Conservation (phyloP, 1,140 invertebrate species). For the Saccostrea glomerata region DNA sequence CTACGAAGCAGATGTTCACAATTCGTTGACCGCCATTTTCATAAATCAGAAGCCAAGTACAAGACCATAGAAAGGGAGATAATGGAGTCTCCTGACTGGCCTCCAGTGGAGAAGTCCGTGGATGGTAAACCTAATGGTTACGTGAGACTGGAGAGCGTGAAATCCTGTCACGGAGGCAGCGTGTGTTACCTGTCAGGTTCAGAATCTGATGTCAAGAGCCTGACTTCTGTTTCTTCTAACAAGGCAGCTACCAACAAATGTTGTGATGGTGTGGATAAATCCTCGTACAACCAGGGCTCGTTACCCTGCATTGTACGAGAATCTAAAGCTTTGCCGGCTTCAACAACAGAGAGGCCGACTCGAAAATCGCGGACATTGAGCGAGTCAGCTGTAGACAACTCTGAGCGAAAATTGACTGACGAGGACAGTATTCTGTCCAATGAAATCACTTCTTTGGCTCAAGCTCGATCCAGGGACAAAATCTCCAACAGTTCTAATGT, state of each 20-base stretch:
- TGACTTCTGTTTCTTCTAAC: neutral
- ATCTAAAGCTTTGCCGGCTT: neutral
- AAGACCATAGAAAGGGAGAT: slow-evolving; percentile 68
- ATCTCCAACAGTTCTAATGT: slow-evolving; percentile 7
- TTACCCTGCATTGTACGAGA: neutral
- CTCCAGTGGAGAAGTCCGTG: slow-evolving; percentile 58
- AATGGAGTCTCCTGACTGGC: slow-evolving; percentile 66
- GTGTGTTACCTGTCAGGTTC: neutral
- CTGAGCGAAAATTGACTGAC: neutral
- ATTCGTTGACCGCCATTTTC: slow-evolving; percentile 50
- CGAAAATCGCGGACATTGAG: neutral
- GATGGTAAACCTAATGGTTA: slow-evolving; percentile 40
- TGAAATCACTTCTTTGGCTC: slow-evolving; percentile 40
- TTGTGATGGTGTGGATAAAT: neutral
- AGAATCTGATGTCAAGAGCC: slow-evolving; percentile 12
- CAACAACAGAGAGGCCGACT: neutral
- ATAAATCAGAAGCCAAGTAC: slow-evolving; percentile 57
- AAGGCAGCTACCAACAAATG: neutral
- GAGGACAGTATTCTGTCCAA: slow-evolving; percentile 26
- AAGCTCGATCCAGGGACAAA: slow-evolving; percentile 8
- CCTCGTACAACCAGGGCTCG: neutral
- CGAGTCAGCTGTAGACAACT: slow-evolving; percentile 14
- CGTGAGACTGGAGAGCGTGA: slow-evolving; percentile 25
- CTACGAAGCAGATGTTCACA: slow-evolving; percentile 52
- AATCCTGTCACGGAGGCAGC: neutral